Evolutionary conservation across 2,113 vertebrate species (phyloP).

Genomic region (Pedetes capensis): DNA sequence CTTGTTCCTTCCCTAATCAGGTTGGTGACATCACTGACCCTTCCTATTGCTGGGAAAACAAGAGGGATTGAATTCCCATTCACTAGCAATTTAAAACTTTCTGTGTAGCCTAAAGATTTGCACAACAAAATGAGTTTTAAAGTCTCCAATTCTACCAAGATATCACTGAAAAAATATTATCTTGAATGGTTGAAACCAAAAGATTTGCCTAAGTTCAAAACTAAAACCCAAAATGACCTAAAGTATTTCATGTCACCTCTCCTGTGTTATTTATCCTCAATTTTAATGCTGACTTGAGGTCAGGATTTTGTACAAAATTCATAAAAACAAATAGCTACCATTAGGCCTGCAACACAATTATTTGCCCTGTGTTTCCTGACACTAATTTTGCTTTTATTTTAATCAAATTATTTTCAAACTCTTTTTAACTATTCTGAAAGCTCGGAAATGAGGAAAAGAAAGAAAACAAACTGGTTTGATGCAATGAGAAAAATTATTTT

Average conservation of each 20-base stretch:
- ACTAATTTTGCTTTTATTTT: constrained; percentile 20
- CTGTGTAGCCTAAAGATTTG: neutral
- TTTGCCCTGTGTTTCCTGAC: constrained; percentile 27
- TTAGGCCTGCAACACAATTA: constrained; percentile 27
- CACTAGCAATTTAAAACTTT: neutral
- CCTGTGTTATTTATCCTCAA: neutral
- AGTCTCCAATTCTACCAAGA: neutral
- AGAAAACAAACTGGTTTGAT: constrained; percentile 38
- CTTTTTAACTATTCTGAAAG: constrained; percentile 22
- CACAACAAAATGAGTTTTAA: neutral
- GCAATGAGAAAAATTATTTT: constrained; percentile 53
- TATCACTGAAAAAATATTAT: neutral
- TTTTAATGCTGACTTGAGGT: constrained; percentile 24
- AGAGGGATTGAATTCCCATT: neutral
- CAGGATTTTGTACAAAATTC: constrained; percentile 32
- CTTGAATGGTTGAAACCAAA: constrained; percentile 42
- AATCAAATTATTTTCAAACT: constrained; percentile 46
- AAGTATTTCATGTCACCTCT: neutral
- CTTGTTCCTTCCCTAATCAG: neutral
- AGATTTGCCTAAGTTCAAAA: constrained; percentile 17
- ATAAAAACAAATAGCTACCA: neutral
- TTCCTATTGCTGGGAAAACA: neutral
- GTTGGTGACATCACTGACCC: neutral
- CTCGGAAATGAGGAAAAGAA: constrained; percentile 1
- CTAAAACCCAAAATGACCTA: neutral